These are phyloP conservation scores for Ispidina picta DNA, from an alignment of 2,797 vertebrate genomes.

Conservation along the genomic window DNA sequence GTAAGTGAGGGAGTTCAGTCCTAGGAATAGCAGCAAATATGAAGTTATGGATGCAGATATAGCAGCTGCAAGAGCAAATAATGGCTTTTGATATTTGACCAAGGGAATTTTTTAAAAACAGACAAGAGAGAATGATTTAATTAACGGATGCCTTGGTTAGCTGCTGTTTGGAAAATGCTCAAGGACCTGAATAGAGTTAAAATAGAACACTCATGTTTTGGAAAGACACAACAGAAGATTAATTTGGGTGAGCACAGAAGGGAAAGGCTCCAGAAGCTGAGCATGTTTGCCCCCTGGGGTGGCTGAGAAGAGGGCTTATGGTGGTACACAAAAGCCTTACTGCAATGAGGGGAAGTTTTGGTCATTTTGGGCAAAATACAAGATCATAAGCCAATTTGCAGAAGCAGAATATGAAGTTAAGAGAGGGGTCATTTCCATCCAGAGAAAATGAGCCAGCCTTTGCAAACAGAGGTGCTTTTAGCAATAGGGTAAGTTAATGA, in stretches of 20 bases:
- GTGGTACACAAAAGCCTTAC: not conserved
- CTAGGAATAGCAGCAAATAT: constrained; percentile 46
- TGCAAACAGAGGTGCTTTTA: not conserved
- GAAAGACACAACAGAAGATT: constrained; percentile 63
- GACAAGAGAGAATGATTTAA: constrained; percentile 7
- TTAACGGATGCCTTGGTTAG: not conserved
- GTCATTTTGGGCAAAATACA: constrained; percentile 19
- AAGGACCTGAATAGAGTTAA: constrained; percentile 43
- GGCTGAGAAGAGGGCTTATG: constrained; percentile 44
- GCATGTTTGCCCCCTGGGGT: constrained; percentile 63
- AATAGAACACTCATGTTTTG: constrained; percentile 61
- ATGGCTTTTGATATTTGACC: not conserved
- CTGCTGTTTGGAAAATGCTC: constrained; percentile 47
- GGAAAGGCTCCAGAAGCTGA: constrained; percentile 61
- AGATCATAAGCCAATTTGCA: not conserved
- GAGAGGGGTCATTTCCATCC: not conserved
- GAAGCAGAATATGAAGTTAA: constrained; percentile 15
- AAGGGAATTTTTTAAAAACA: constrained; percentile 46
- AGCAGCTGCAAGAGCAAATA: constrained; percentile 43
- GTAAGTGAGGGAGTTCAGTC: not conserved
- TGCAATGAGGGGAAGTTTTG: not conserved
- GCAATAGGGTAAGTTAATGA: not conserved
- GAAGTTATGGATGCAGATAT: constrained; percentile 17
- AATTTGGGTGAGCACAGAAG: constrained; percentile 65
- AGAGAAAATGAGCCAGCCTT: not conserved